A percentile compares a stretch with the other conserved stretches of the same genome.
Conservation (phyloP, 2,797 vertebrate species). For the Craterocephalus amniculus region DNA sequence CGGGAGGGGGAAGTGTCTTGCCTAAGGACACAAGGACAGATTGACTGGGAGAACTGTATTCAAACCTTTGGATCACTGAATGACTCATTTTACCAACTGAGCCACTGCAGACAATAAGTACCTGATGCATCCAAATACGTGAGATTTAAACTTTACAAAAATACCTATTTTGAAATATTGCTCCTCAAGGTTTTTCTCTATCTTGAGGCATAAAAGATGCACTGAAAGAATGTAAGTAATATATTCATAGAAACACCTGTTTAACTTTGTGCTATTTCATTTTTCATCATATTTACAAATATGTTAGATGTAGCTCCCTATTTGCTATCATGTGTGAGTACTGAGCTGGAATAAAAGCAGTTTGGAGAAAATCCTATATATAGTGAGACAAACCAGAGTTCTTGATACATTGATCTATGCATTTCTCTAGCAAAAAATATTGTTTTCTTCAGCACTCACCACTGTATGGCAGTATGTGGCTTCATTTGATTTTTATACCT, state of each 20-base stretch:
- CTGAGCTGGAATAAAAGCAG: constrained; percentile 6
- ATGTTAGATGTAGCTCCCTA: background rate
- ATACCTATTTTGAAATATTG: constrained; percentile 5
- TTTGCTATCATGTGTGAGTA: background rate
- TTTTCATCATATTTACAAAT: background rate
- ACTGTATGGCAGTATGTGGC: background rate
- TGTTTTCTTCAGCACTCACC: no score
- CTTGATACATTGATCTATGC: background rate
- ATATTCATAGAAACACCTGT: background rate
- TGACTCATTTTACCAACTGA: no score
- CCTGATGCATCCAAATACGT: constrained; percentile 1
- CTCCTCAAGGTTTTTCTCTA: background rate
- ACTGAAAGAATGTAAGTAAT: background rate
- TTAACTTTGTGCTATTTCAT: background rate
- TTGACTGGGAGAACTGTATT: no score
- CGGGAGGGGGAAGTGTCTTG: no score
- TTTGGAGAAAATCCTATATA: background rate
- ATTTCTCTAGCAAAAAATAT: background rate
- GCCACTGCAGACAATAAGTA: no score
- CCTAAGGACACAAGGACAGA: no score
- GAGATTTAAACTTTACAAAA: constrained; percentile 8
- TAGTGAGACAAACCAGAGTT: background rate
- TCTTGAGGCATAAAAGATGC: background rate
- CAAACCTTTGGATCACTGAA: no score
- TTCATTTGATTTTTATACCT: background rate